Evolutionary conservation across 23 tunicate genomes (phyloP), one percentile per base, ranked within the genome.

Genomic region (Corella eumyota): DNA sequence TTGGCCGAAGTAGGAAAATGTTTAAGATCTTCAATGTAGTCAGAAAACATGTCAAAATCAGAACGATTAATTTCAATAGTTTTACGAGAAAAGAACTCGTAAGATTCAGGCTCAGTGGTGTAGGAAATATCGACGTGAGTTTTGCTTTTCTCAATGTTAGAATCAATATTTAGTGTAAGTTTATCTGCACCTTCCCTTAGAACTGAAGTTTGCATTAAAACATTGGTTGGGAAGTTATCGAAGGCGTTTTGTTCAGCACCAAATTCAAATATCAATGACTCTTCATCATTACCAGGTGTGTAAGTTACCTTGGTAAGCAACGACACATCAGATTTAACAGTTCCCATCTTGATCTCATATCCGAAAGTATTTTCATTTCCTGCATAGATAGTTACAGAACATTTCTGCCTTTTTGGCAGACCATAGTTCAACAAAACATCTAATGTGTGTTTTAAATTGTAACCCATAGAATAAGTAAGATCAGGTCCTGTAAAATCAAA

Each of bases 301-400:
- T 54, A 54, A 32, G 15, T 54, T 4, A 54, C 3, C 2, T 32
- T 54, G 27, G 60, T 33, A 26, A 11, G 27, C 33, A 54, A 33
- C 4, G 33, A 32, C 32, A 54, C 15, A 26, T 54, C 33, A 19
- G 33, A 33, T 1, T 33, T 32, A 5, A 32, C 13, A 17, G 29
- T 26, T 33, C 29, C 60, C 27, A 25, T 33, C 19, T 54, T 54
- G 6, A 54, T 23, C 11, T 54, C 60, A 23, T 32, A 13, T 3
- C 60, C 60, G 6, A 54, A 54, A 2, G 60, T 54, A 33, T 54
- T 54, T 32, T 54, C 29, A 1, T 24, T 25, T 3, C 60, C 60
- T 1, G 60, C 60, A 23, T 26, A 23, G 33, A 54, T 1, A 3
- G 60, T 26, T 3, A 33, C 60, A 5, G 6, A 2, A n/a, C 20